These are phyloP conservation scores for Noctua comes DNA, from an alignment of 2,888 invertebrate species.

Conservation along the genomic window DNA sequence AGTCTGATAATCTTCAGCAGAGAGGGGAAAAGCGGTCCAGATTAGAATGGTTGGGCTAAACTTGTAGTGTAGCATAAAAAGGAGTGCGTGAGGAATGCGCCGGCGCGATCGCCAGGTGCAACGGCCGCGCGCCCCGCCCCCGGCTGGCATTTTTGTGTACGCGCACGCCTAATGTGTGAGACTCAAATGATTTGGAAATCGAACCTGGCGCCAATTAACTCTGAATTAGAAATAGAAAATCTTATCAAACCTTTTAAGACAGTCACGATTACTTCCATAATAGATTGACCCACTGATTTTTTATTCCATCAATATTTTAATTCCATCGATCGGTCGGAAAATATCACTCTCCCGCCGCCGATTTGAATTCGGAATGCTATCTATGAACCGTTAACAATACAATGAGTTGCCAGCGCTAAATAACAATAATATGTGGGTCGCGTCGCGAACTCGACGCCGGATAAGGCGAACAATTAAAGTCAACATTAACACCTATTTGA, in stretches of 20 bases:
- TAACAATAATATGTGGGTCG: constrained; percentile 87
- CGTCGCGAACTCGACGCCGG: constrained; percentile 81
- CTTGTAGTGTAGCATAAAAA: constrained; percentile 87
- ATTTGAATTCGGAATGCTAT: constrained; percentile 78
- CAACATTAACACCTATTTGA: constrained; percentile 79
- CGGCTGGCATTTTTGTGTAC: constrained; percentile 86
- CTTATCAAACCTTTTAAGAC: constrained; percentile 51
- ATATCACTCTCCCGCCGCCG: constrained; percentile 72
- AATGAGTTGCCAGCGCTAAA: constrained; percentile 82
- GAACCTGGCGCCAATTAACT: constrained; percentile 73
- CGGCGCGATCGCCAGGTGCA: constrained; percentile 87
- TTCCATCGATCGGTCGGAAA: constrained; percentile 62
- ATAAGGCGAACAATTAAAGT: constrained; percentile 84
- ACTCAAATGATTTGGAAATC: constrained; percentile 78
- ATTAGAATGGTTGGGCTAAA: constrained; percentile 81
- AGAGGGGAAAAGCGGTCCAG: constrained; percentile 72
- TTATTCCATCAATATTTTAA: constrained; percentile 50
- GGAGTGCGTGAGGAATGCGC: constrained; percentile 90
- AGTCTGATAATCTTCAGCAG: constrained; percentile 69
- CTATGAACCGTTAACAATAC: constrained; percentile 84
- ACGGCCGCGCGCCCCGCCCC: constrained; percentile 86
- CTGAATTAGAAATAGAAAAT: constrained; percentile 55
- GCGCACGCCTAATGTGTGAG: constrained; percentile 81
- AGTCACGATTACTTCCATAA: constrained; percentile 56
- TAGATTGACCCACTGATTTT: constrained; percentile 54